These are phyloP conservation scores for Toxostoma redivivum DNA, from an alignment of 2,113 vertebrate genomes.

Conservation along the genomic window DNA sequence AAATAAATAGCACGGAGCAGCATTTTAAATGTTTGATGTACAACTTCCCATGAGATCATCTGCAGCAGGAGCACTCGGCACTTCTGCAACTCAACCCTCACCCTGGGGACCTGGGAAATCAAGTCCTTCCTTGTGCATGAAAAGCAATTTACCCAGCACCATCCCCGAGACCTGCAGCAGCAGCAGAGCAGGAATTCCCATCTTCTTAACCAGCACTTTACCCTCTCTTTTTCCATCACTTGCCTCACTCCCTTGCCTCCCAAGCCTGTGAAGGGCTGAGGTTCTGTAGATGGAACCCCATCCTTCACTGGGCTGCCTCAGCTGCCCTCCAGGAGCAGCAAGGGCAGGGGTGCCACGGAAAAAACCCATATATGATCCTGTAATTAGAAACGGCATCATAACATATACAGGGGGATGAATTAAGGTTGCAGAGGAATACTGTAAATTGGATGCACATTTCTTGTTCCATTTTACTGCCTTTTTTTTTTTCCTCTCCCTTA, in stretches of 20 bases:
- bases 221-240: not conserved
- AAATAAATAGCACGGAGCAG: not conserved
- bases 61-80: not conserved
- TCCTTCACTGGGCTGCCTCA: not conserved
- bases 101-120: conserved; percentile 16
- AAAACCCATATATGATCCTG: rapidly evolving
- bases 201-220: not conserved
- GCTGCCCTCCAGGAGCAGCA: not conserved
- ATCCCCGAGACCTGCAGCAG: not conserved
- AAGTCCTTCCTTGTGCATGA: not conserved
- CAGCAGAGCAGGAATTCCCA: not conserved
- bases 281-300: not conserved
- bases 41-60: conserved; percentile 7
- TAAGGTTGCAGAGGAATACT: conserved; percentile 37
- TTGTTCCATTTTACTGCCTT: conserved; percentile 31
- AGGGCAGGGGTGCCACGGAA: not conserved
- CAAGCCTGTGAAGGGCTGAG: not conserved
- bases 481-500: not conserved
- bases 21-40: not conserved
- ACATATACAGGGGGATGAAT: not conserved
- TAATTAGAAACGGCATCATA: not conserved
- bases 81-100: not conserved
- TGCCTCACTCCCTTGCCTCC: not conserved
- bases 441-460: conserved; percentile 60
- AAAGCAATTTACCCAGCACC: not conserved